A percentile compares a stretch with the other conserved stretches of the same genome.
Evolutionary conservation across 2,113 vertebrate species (phyloP).

Genomic region (Pongo abelii): DNA sequence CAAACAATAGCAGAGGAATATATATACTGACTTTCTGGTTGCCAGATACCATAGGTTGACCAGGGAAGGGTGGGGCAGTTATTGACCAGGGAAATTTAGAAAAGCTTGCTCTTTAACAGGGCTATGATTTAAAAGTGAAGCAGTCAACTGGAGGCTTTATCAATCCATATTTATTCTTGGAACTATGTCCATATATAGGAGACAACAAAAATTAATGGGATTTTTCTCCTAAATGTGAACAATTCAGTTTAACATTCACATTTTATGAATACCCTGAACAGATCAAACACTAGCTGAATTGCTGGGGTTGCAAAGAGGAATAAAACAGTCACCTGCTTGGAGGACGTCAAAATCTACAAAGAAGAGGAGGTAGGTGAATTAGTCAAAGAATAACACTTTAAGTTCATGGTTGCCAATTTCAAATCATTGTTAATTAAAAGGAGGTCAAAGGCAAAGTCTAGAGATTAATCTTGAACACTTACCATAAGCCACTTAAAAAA

Average conservation of each 20-base stretch:
- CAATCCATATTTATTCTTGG: neutral
- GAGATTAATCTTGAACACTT: neutral
- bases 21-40: neutral
- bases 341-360: conserved; percentile 1
- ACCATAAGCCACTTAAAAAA: neutral
- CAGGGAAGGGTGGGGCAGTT: accelerated
- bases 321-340: neutral
- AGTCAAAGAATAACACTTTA: neutral
- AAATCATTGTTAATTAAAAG: neutral
- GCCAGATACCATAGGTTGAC: neutral
- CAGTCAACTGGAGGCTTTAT: neutral
- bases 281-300: neutral
- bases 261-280: neutral
- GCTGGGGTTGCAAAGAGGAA: neutral
- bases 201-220: neutral
- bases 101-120: neutral
- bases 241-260: neutral
- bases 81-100: neutral
- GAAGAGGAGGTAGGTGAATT: conserved; percentile 20
- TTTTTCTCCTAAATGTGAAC: neutral
- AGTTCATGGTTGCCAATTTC: neutral
- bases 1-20: neutral
- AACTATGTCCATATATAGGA: neutral
- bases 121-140: neutral
- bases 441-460: neutral